Evolutionary conservation across 2,888 invertebrate species (phyloP).

Genomic region (Synanthedon myopaeformis): DNA sequence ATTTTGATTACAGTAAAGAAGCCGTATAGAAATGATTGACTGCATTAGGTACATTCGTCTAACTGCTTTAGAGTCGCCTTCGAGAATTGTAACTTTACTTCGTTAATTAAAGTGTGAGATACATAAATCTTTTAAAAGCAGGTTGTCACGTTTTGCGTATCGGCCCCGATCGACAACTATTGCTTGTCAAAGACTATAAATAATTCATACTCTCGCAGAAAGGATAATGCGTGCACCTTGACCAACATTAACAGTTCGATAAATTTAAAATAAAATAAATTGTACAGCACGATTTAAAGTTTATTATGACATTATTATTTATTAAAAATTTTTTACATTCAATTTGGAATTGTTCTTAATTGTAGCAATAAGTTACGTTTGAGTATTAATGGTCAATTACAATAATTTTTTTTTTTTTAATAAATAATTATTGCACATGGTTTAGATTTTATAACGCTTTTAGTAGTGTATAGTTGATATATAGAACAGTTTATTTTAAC

Average conservation of each 20-base stretch:
- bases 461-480: no score
- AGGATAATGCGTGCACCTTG: not conserved
- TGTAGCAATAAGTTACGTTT: not conserved
- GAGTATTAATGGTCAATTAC: no score
- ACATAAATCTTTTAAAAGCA: not conserved
- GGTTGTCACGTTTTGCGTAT: not conserved
- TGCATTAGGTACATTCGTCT: no score
- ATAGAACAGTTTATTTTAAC: no score
- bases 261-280: not conserved
- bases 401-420: no score
- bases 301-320: not conserved
- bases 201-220: slow-evolving; percentile 1
- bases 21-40: no score
- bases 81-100: not conserved
- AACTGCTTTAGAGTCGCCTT: no score
- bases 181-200: slow-evolving; percentile 1
- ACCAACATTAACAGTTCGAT: not conserved
- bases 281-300: not conserved
- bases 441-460: no score
- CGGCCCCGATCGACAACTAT: not conserved
- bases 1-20: no score
- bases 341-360: not conserved
- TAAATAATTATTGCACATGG: no score
- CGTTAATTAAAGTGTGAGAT: not conserved
- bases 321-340: not conserved